Base-by-base conservation (phyloP, 1,140 invertebrate genomes). In the Eurosta solidaginis region DNA sequence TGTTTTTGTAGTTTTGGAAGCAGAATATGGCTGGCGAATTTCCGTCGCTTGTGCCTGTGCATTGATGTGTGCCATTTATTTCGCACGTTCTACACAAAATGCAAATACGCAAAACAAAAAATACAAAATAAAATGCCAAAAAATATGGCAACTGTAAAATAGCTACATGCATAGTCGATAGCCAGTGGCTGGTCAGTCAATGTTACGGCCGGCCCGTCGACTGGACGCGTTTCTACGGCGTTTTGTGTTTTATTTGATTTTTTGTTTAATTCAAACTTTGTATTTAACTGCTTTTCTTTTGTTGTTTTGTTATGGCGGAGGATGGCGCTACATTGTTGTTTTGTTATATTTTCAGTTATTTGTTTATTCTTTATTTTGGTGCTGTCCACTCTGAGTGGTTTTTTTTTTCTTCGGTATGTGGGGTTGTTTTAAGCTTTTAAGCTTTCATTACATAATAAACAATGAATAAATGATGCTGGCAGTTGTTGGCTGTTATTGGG, bases 381-480 rank as follows among this genome's bases (percentile, higher is more conserved):
- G 5, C 29, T 54, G 27, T 54, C 27, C 52, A 54, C 29, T 29
- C 14, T 17, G 27, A 59, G 54, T 29, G 1, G 6, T 14, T 6
- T 36, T 29, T 59, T 59, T 59, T 36, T 29, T 29, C 12, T 59
- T 49, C 4, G 10, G 4, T 59, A 22, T 59, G 29, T 59, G 25
- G 12, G 14, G 54, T 29, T 29, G 68, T 74, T 74, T 74, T 76
- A 76, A 76, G 74, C 74, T 76, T 76, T 76, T 76, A 76, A 76
- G 74, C 74, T 76, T 76, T 76, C 74, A 76, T 76, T 76, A 76
- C 74, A 76, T 76, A 76, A 76, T 76, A 50, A 76, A 76, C 74
- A 76, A 76, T 74, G 68, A 74, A 74, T 76, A 76, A 76, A 36
- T 74, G 40, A 74, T 47, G 68, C 44, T 74, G 68, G 40, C 40